phyloP scores from a whole-genome alignment of 1,140 invertebrate species.

The Brachionus manjavacas region DNA sequence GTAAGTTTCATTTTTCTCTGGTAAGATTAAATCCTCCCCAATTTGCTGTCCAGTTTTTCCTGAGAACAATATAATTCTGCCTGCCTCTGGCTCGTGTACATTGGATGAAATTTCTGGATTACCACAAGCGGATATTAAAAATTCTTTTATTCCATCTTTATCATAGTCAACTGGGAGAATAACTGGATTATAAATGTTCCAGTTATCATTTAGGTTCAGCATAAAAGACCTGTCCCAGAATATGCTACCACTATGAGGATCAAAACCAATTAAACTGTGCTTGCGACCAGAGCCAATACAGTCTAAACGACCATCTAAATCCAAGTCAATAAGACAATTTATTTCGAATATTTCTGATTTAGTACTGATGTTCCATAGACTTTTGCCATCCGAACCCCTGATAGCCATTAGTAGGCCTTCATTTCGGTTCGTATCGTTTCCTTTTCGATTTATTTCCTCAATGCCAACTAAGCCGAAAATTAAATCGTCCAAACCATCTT shows the following conservation, averaged over 20 bases:
- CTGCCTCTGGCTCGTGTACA: conserved; percentile 47
- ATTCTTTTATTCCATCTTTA: conserved; percentile 49
- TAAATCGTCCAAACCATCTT: conserved; percentile 49
- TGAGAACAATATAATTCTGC: conserved; percentile 50
- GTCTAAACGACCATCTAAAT: conserved; percentile 49
- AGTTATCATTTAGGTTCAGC: conserved; percentile 17
- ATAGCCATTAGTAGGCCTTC: conserved; percentile 44
- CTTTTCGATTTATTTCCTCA: background rate
- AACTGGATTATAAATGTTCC: conserved; percentile 49
- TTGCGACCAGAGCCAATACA: conserved; percentile 50
- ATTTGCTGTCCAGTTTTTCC: conserved; percentile 50
- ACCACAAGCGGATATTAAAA: conserved; percentile 51
- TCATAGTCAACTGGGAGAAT: conserved; percentile 48
- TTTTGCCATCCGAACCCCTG: conserved; percentile 49
- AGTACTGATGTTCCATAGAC: conserved; percentile 48
- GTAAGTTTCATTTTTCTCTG: conserved; percentile 50
- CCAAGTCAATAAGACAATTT: conserved; percentile 51
- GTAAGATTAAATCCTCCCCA: conserved; percentile 48
- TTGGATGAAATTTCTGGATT: conserved; percentile 46
- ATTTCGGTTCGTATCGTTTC: background rate
- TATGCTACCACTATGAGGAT: conserved; percentile 47
- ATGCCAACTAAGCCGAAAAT: conserved; percentile 45
- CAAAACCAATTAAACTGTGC: conserved; percentile 48
- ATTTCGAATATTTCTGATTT: conserved; percentile 46
- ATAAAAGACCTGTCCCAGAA: background rate